Conservation (phyloP, 2,888 invertebrate species). For the Morpho achilles region DNA sequence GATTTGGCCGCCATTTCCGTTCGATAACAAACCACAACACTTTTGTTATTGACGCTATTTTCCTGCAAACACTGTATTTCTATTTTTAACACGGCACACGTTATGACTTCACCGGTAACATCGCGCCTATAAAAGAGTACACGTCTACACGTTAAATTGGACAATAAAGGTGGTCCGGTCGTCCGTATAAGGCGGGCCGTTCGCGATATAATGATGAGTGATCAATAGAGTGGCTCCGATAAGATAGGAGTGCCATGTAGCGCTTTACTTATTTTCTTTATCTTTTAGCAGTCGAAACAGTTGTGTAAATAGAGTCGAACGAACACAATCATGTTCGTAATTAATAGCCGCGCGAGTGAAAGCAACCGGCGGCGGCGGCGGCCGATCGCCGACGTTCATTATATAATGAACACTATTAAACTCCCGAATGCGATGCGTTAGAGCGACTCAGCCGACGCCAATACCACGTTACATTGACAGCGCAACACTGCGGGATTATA, state of each 20-base stretch:
- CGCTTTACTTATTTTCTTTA: slow-evolving; percentile 68
- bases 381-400: slow-evolving; percentile 55
- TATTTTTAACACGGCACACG: slow-evolving; percentile 71
- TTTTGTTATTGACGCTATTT: slow-evolving; percentile 74
- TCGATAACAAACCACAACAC: slow-evolving; percentile 76
- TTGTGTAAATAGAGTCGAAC: slow-evolving; percentile 72
- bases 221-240: slow-evolving; percentile 73
- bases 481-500: slow-evolving; percentile 16
- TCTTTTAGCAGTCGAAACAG: slow-evolving; percentile 71
- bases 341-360: slow-evolving; percentile 71
- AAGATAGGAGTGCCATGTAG: slow-evolving; percentile 68
- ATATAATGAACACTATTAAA: slow-evolving; percentile 72
- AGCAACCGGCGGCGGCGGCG: slow-evolving; percentile 59
- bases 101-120: slow-evolving; percentile 76
- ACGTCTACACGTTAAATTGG: slow-evolving; percentile 67
- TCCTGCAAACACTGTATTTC: slow-evolving; percentile 73
- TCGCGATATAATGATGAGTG: slow-evolving; percentile 71
- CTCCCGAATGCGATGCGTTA: slow-evolving; percentile 57
- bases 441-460: slow-evolving; percentile 48
- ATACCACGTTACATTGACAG: slow-evolving; percentile 26
- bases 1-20: slow-evolving; percentile 74
- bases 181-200: slow-evolving; percentile 70
- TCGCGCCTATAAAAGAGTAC: slow-evolving; percentile 62
- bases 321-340: slow-evolving; percentile 68
- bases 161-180: slow-evolving; percentile 70